A percentile compares a stretch with the other conserved stretches of the same genome.
These are phyloP conservation scores for Penaeus japonicus DNA, from an alignment of 1,140 invertebrate species.

Conservation along the genomic window DNA sequence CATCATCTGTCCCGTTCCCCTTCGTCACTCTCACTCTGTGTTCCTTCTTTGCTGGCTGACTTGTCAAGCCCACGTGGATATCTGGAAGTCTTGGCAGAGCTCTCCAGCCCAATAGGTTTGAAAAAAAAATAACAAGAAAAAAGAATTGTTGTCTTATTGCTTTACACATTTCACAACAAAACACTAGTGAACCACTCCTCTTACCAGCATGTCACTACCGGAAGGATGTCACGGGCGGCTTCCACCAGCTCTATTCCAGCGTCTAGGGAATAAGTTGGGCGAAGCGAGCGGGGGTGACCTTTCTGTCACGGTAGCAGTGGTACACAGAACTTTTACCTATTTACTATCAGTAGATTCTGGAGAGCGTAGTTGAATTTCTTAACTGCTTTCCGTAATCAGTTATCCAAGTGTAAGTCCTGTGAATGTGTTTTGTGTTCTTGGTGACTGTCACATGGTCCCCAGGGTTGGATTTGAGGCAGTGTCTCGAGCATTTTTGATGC, in stretches of 20 bases:
- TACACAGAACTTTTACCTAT: constrained; percentile 38
- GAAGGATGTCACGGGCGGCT: constrained; percentile 6
- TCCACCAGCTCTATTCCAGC: constrained; percentile 17
- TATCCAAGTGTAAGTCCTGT: constrained; percentile 49
- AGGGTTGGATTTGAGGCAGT: constrained; percentile 51
- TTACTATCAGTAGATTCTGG: constrained; percentile 48
- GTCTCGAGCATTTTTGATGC: constrained; percentile 35
- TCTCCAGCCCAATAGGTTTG: constrained; percentile 46
- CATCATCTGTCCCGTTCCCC: constrained; percentile 38
- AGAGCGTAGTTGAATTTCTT: constrained; percentile 39
- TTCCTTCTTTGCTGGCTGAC: constrained; percentile 36
- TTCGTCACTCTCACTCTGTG: constrained; percentile 28
- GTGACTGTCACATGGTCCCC: constrained; percentile 44
- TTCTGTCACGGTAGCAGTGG: constrained; percentile 36
- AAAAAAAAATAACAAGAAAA: not conserved
- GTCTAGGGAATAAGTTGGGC: not conserved
- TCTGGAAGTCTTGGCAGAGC: constrained; percentile 28
- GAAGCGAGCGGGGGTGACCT: not conserved
- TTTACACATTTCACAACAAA: constrained; percentile 42
- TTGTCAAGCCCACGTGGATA: constrained; percentile 33
- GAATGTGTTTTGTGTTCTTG: constrained; percentile 50
- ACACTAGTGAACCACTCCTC: constrained; percentile 37
- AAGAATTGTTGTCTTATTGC: constrained; percentile 44
- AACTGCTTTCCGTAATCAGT: constrained; percentile 49
- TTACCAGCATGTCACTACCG: constrained; percentile 33